phyloP scores from a whole-genome alignment of 2,797 vertebrate species.

The Cirrhinus molitorella region DNA sequence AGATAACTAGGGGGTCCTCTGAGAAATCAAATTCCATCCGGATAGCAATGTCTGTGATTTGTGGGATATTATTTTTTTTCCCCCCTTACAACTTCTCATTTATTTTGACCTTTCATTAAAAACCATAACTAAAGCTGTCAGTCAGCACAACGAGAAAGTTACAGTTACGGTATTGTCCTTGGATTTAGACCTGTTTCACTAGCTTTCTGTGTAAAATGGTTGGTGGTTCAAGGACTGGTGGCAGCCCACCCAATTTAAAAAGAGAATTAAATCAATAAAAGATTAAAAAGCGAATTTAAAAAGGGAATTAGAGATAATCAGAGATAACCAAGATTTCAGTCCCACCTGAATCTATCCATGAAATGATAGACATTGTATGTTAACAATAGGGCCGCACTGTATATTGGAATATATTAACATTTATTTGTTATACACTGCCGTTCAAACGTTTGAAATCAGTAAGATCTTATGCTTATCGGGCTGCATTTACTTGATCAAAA shows the following conservation, averaged over 20 bases:
- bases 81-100: neutral
- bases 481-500: too few relatives aligned
- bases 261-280: neutral
- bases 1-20: constrained; percentile 20
- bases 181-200: neutral
- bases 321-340: neutral
- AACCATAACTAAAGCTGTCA: constrained; percentile 20
- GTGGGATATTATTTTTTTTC: neutral
- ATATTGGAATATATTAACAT: neutral
- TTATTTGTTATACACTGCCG: too few relatives aligned
- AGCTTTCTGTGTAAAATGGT: neutral
- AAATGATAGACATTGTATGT: neutral
- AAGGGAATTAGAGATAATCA: neutral
- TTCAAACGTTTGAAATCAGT: too few relatives aligned
- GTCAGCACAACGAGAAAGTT: neutral
- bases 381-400: neutral
- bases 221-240: neutral
- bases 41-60: constrained; percentile 9
- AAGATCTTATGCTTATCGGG: too few relatives aligned
- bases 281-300: neutral
- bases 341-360: neutral
- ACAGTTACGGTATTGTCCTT: neutral
- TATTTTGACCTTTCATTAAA: constrained; percentile 32
- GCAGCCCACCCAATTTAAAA: neutral
- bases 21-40: constrained; percentile 8